A percentile compares a stretch with the other conserved stretches of the same genome.
Conservation (phyloP, 2,888 invertebrate species). For the Aporophyla nigra region DNA sequence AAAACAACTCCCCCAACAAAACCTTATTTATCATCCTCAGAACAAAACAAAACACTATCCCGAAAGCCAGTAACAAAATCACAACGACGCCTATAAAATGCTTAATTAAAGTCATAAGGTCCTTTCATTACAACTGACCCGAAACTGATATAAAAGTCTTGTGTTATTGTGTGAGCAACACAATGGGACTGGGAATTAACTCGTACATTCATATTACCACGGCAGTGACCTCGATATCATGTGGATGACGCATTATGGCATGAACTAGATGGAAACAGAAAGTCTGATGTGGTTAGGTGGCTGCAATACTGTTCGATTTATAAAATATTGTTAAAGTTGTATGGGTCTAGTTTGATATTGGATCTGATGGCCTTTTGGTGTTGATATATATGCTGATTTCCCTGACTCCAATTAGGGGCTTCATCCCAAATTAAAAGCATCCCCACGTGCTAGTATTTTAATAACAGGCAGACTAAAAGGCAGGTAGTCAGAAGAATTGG, state of each 20-base stretch:
- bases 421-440: background rate
- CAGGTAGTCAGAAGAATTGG: too few species aligned
- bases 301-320: background rate
- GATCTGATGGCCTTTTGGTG: background rate
- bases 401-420: background rate
- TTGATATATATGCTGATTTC: background rate
- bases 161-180: conserved; percentile 55
- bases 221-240: conserved; percentile 59
- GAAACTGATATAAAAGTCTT: conserved; percentile 60
- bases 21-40: background rate
- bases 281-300: background rate
- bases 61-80: conserved; percentile 32
- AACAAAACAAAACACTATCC: conserved; percentile 49
- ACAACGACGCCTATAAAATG: conserved; percentile 49
- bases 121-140: conserved; percentile 51
- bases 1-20: background rate
- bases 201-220: conserved; percentile 56
- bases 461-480: background rate
- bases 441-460: background rate
- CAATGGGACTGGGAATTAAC: conserved; percentile 64
- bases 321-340: too few species aligned
- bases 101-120: conserved; percentile 60
- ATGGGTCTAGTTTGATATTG: background rate
- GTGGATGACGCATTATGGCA: conserved; percentile 51
- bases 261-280: conserved; percentile 33